phyloP scores from a whole-genome alignment of 64 coral and sea anemone genomes.

The Stichodactyla helianthus region DNA sequence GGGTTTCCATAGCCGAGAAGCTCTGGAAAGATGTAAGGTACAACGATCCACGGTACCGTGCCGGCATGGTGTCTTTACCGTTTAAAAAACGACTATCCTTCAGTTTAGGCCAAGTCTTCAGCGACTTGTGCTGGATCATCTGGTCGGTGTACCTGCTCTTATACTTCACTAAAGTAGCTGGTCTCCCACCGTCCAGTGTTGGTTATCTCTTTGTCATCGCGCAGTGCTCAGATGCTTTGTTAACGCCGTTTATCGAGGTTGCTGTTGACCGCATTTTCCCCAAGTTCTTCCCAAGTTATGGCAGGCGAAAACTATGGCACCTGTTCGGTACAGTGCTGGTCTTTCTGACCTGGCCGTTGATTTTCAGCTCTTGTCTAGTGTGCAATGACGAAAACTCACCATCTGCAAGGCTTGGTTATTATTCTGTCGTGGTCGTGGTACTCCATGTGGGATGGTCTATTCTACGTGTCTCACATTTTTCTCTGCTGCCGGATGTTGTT shows the following conservation, averaged over 20 bases:
- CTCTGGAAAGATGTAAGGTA: slow-evolving; percentile 14
- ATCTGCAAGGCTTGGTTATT: slow-evolving; percentile 47
- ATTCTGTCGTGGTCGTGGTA: slow-evolving; percentile 37
- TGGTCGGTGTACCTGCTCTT: slow-evolving; percentile 75
- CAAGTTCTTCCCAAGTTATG: slow-evolving; percentile 45
- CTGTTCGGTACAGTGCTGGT: slow-evolving; percentile 68
- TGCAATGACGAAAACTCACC: slow-evolving; percentile 34
- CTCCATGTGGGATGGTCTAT: slow-evolving; percentile 75
- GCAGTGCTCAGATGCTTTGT: slow-evolving; percentile 60
- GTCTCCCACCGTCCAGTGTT: slow-evolving; percentile 52
- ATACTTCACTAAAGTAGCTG: slow-evolving; percentile 88
- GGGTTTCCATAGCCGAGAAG: slow-evolving; percentile 25
- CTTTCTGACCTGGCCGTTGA: slow-evolving; percentile 66
- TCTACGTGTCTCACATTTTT: slow-evolving; percentile 64
- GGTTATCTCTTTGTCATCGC: slow-evolving; percentile 70
- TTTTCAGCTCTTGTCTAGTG: slow-evolving; percentile 67
- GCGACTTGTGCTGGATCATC: slow-evolving; percentile 67
- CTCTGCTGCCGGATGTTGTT: slow-evolving; percentile 64
- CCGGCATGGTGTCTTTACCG: background rate
- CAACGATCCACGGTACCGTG: background rate
- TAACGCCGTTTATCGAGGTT: slow-evolving; percentile 77
- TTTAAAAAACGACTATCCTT: slow-evolving; percentile 61
- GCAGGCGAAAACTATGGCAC: slow-evolving; percentile 70
- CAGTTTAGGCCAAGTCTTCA: slow-evolving; percentile 74
- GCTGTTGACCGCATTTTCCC: slow-evolving; percentile 56